A percentile compares a stretch with the other conserved stretches of the same genome.
These are phyloP conservation scores for Smittia sp. DNA, from an alignment of 2,888 invertebrate genomes.

Conservation along the genomic window DNA sequence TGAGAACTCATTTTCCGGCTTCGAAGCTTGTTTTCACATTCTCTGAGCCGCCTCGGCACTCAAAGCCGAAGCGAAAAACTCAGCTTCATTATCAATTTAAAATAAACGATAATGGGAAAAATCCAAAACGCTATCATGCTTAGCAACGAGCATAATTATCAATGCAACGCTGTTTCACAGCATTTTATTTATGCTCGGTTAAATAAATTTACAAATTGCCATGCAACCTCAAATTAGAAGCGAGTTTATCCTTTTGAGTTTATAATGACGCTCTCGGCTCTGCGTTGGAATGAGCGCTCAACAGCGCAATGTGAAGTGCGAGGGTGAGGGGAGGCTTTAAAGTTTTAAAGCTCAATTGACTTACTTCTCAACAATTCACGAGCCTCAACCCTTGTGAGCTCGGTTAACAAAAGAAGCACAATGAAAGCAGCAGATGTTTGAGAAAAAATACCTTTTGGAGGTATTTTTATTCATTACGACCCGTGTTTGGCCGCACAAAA, in stretches of 20 bases:
- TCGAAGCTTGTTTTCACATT: not conserved
- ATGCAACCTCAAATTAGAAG: not conserved
- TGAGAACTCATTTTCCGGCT: not conserved
- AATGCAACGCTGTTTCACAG: not conserved
- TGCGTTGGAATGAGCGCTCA: not conserved
- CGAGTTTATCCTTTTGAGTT: not conserved
- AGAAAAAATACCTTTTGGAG: not conserved
- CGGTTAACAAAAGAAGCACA: not conserved
- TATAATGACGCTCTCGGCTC: not conserved
- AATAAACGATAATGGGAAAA: not conserved
- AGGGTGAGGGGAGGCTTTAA: not conserved
- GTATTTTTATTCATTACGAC: not conserved
- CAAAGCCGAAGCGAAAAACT: too few relatives aligned
- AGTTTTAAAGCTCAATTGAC: not conserved
- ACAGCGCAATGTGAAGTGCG: not conserved
- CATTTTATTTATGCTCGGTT: not conserved
- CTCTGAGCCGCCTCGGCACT: too few relatives aligned
- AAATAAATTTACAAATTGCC: constrained; percentile 3
- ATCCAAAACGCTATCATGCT: not conserved
- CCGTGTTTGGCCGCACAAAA: not conserved
- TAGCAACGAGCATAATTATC: not conserved
- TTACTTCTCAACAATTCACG: not conserved
- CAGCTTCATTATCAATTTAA: constrained; percentile 1
- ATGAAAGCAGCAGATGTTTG: not conserved
- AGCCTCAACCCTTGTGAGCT: not conserved